Base-by-base conservation (phyloP, 2,113 vertebrate genomes). In the Planiliza haematocheilus region DNA sequence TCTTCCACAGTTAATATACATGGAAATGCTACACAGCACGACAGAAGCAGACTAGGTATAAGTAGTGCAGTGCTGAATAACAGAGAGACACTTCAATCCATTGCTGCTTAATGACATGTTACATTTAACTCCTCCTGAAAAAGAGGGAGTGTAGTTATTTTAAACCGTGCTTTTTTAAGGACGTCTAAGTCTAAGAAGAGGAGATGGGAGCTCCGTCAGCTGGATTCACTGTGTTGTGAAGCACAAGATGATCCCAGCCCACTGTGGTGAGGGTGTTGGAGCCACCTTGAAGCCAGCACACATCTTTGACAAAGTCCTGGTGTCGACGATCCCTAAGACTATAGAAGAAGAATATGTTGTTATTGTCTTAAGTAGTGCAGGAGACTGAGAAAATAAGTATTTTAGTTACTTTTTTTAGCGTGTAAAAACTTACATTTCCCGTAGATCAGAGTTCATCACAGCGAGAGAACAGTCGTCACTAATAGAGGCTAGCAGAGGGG, bases 171-270 rank as follows among this genome's bases (percentile, higher is more conserved):
- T 45, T 52, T 51, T 50, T 24, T 57, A 42, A 36, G 50, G 24
- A 11, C 30, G 6, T 30, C 34, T n/a, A 4, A 14, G 18, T 76
- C 71, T 90, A 92, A 36, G 85, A 71, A 36, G 73, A 74, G 30
- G 81, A 69, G 62, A 46, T 79, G 3, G 69, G 11, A 64, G 53
- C 67, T 55, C 20, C 78, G 34, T 73, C 41, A 36, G 71, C 18
- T 2, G 75, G 37, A 41, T 84, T 88, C 42, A 96, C 79, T 1
- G 85, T 86, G 86, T 99, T 97, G 87, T 98, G 97, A 51, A 98
- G 91, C 78, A 99, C 97, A 56, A 96, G 95, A 77, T 98, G 98
- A 88, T 99, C 98, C 97, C 98, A 99, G 73, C 97, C 97, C 38
- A 95, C 94, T 0, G 97, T 98, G 1, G 96, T 98, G 56, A 99